A percentile compares a stretch with the other conserved stretches of the same genome.
These are phyloP conservation scores for Acronicta psi DNA, from an alignment of 2,888 invertebrate genomes.

Conservation along the genomic window DNA sequence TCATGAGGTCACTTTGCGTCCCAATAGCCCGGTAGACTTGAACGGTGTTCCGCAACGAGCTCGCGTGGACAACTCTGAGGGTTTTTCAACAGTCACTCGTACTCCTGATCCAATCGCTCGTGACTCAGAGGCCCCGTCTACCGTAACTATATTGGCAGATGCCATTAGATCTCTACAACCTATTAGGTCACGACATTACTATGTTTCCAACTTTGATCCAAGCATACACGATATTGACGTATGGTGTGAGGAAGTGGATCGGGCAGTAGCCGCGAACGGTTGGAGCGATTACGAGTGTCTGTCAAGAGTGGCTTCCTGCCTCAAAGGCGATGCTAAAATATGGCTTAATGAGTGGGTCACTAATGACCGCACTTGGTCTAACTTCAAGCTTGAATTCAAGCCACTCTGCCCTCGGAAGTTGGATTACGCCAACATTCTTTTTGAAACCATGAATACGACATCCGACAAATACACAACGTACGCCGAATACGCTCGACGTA, in stretches of 20 bases:
- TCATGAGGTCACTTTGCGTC: too few species aligned
- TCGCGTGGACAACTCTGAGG: too few species aligned
- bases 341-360: too few species aligned
- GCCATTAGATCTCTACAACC: too few species aligned
- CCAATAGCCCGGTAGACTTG: too few species aligned
- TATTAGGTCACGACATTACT: conserved; percentile 11
- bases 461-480: conserved; percentile 30
- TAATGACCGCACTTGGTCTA: conserved; percentile 36
- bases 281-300: conserved; percentile 17
- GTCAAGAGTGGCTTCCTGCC: conserved; percentile 20
- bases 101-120: too few species aligned
- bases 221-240: conserved; percentile 24
- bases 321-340: conserved; percentile 30
- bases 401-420: conserved; percentile 14
- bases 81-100: too few species aligned
- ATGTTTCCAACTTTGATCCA: conserved; percentile 35
- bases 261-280: conserved; percentile 12
- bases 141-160: too few species aligned
- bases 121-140: too few species aligned
- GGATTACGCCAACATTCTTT: conserved; percentile 25
- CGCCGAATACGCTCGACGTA: conserved; percentile 30
- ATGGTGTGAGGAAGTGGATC: conserved; percentile 36
- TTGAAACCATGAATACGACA: conserved; percentile 22
- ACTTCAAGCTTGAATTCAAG: conserved; percentile 27
- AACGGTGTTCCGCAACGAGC: too few species aligned